These are phyloP conservation scores for Centroberyx gerrardi DNA, from an alignment of 2,797 vertebrate species.

Conservation along the genomic window DNA sequence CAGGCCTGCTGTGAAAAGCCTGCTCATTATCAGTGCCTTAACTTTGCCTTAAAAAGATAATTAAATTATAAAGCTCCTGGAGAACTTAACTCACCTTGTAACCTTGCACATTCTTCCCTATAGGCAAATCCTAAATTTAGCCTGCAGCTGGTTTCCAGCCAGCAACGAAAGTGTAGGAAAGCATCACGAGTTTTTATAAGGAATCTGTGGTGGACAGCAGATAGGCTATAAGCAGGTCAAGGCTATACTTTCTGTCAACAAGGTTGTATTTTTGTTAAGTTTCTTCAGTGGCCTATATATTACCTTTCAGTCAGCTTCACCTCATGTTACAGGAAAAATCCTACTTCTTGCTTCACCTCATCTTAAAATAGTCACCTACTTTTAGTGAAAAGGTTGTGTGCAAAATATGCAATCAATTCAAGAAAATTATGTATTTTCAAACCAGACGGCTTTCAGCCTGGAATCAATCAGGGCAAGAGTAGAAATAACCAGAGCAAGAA, in stretches of 20 bases:
- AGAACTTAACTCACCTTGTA: conserved; percentile 53
- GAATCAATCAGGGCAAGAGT: no score
- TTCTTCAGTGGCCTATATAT: no score
- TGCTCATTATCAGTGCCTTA: conserved; percentile 28
- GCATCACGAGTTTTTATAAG: conserved; percentile 52
- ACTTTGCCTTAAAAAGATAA: conserved; percentile 4
- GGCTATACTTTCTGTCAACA: not conserved
- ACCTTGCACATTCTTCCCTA: conserved; percentile 48
- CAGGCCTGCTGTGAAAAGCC: not conserved
- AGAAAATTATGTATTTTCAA: no score
- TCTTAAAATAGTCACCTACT: no score
- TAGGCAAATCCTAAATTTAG: conserved; percentile 73
- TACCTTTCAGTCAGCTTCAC: not conserved
- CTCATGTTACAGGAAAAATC: not conserved
- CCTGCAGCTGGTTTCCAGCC: conserved; percentile 54
- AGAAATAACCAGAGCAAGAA: no score
- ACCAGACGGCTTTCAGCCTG: no score
- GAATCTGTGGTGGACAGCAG: conserved; percentile 38
- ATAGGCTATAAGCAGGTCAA: conserved; percentile 1
- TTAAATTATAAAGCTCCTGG: conserved; percentile 41
- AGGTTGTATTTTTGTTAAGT: not conserved
- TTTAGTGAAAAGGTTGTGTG: no score
- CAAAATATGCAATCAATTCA: no score
- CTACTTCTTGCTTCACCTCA: no score
- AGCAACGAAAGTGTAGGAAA: conserved; percentile 41